Evolutionary conservation across 2,797 vertebrate species (phyloP).

Genomic region (Hylomyscus alleni): DNA sequence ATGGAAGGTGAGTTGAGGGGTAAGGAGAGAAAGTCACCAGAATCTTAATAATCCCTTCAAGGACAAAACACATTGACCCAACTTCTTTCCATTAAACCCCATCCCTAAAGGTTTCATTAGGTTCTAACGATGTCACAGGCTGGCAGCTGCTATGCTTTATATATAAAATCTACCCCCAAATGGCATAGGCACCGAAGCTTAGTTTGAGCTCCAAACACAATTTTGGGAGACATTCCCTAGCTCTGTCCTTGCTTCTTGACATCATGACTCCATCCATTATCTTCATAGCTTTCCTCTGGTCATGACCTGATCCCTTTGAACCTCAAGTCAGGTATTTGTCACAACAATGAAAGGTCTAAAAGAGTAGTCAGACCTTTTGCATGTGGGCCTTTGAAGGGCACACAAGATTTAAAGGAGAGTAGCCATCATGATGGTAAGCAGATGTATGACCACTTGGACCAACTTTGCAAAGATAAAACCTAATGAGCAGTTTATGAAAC

Average conservation of each 20-base stretch:
- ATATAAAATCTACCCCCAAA: neutral
- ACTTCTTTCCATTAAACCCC: neutral
- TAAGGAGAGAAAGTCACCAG: neutral
- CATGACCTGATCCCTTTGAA: neutral
- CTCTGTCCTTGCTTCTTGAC: neutral
- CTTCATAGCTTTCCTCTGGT: neutral
- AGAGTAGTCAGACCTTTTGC: neutral
- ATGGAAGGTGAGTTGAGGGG: neutral
- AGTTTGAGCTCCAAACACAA: neutral
- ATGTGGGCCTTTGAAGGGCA: neutral
- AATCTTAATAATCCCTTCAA: neutral
- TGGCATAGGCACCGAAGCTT: neutral
- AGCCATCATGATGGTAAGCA: no score
- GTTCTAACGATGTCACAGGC: no score
- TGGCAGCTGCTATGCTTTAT: neutral
- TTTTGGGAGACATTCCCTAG: neutral
- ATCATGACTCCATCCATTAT: neutral
- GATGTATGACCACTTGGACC: neutral
- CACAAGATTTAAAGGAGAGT: neutral
- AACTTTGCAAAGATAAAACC: neutral
- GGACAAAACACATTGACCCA: neutral
- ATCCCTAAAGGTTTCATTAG: neutral
- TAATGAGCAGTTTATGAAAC: neutral
- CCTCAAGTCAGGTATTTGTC: no score
- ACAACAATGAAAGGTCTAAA: neutral